phyloP scores from a whole-genome alignment of 2,113 vertebrate genomes.

The Gadus chalcogrammus region DNA sequence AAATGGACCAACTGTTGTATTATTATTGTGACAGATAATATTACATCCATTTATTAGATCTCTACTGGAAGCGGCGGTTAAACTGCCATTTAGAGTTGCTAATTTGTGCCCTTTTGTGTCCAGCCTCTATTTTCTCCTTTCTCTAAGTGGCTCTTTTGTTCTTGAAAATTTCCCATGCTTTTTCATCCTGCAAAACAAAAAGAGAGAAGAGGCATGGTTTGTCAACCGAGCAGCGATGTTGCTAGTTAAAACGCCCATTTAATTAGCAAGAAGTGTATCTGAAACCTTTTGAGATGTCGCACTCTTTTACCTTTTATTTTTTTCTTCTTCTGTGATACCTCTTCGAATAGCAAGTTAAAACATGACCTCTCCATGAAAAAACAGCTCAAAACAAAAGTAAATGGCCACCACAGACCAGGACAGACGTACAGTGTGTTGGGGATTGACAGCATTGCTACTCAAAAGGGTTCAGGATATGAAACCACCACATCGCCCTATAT shows the following conservation, averaged over 20 bases:
- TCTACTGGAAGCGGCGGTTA: slow-evolving; percentile 35
- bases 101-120: slow-evolving; percentile 47
- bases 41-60: slow-evolving; percentile 10
- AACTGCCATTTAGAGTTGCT: slow-evolving; percentile 40
- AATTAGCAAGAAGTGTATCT: slow-evolving; percentile 52
- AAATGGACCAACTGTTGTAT: slow-evolving; percentile 21
- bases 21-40: too few relatives aligned
- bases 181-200: slow-evolving; percentile 21
- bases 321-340: slow-evolving; percentile 23
- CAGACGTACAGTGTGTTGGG: neutral
- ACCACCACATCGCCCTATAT: neutral
- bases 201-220: slow-evolving; percentile 46
- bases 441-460: neutral
- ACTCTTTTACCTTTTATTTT: slow-evolving; percentile 59
- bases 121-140: slow-evolving; percentile 33
- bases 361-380: slow-evolving; percentile 24
- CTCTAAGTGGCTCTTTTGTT: slow-evolving; percentile 52
- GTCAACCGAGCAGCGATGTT: slow-evolving; percentile 47
- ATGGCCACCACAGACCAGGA: slow-evolving; percentile 18
- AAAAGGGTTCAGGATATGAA: neutral
- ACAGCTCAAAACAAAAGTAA: slow-evolving; percentile 21
- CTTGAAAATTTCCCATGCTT: slow-evolving; percentile 63
- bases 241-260: slow-evolving; percentile 59
- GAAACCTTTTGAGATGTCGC: slow-evolving; percentile 46
- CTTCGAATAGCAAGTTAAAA: slow-evolving; percentile 47